phyloP scores from a whole-genome alignment of 2,888 invertebrate genomes.

The Rhamphomyia laevipes region DNA sequence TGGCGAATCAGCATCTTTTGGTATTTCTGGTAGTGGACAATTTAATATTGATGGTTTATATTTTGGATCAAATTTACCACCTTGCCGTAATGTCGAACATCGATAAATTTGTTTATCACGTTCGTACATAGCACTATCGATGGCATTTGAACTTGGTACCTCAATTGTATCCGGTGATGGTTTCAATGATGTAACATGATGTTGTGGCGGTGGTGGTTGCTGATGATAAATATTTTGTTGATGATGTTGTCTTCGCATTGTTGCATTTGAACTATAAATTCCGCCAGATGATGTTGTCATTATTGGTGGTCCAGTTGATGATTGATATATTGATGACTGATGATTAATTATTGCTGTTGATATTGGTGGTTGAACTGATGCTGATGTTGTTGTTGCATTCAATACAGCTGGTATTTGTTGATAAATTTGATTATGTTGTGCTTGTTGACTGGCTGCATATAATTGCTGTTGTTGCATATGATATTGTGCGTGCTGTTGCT shows the following conservation, averaged over 20 bases:
- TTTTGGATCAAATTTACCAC: constrained; percentile 38
- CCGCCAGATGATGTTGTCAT: no score
- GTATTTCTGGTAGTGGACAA: constrained; percentile 38
- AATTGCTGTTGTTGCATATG: constrained; percentile 30
- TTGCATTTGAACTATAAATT: no score
- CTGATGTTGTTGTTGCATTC: constrained; percentile 24
- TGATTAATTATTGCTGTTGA: constrained; percentile 19
- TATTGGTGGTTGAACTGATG: constrained; percentile 16
- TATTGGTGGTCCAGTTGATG: neutral
- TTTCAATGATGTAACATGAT: constrained; percentile 18
- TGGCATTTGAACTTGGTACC: constrained; percentile 27
- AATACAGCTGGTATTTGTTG: constrained; percentile 35
- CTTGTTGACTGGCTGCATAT: constrained; percentile 7
- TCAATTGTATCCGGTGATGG: constrained; percentile 25
- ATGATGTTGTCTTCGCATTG: constrained; percentile 4
- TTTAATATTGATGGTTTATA: constrained; percentile 38
- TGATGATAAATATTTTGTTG: neutral
- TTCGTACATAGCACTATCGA: constrained; percentile 35
- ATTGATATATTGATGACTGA: neutral
- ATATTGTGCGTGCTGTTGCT: constrained; percentile 26
- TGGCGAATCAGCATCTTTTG: constrained; percentile 34
- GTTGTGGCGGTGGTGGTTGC: constrained; percentile 18
- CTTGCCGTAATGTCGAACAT: constrained; percentile 36
- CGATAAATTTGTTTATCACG: constrained; percentile 38
- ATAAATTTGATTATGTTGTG: constrained; percentile 31